These are phyloP conservation scores for Ormyrus rosae DNA, from an alignment of 2,888 invertebrate species.

Conservation along the genomic window DNA sequence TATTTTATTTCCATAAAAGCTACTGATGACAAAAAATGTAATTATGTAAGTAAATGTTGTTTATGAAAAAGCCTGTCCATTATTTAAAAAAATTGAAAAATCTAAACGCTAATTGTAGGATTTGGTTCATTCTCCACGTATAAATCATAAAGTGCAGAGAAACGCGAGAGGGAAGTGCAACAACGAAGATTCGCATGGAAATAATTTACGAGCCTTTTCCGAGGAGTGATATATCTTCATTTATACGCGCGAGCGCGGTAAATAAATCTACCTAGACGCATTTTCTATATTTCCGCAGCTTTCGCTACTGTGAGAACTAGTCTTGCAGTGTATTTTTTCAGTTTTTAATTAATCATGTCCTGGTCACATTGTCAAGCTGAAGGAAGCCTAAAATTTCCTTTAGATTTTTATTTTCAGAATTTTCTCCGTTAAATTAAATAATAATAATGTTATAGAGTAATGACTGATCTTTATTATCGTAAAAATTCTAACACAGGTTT, in stretches of 20 bases:
- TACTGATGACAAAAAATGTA: too few species aligned
- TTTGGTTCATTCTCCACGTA: slow-evolving; percentile 1
- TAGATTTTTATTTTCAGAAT: too few species aligned
- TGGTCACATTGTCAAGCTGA: neutral
- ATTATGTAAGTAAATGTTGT: too few species aligned
- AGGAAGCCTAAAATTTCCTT: too few species aligned
- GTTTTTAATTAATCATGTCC: slow-evolving; percentile 21
- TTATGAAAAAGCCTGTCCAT: neutral
- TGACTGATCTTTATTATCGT: too few species aligned
- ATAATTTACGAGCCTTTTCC: slow-evolving; percentile 55
- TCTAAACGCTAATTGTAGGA: slow-evolving; percentile 29
- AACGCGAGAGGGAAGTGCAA: slow-evolving; percentile 41
- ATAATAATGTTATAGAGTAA: too few species aligned
- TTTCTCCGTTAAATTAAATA: too few species aligned
- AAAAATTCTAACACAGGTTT: too few species aligned
- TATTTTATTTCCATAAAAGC: too few species aligned
- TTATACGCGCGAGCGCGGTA: slow-evolving; percentile 34
- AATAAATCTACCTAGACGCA: slow-evolving; percentile 48
- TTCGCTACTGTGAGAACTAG: slow-evolving; percentile 44
- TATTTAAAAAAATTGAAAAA: neutral
- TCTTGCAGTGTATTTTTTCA: neutral
- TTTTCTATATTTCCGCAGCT: slow-evolving; percentile 36
- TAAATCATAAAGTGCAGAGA: slow-evolving; percentile 40
- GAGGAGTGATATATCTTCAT: slow-evolving; percentile 55
- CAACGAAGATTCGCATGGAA: slow-evolving; percentile 46